A percentile compares a stretch with the other conserved stretches of the same genome.
These are phyloP conservation scores for Parnassius mnemosyne DNA, from an alignment of 2,888 invertebrate genomes.

Conservation along the genomic window DNA sequence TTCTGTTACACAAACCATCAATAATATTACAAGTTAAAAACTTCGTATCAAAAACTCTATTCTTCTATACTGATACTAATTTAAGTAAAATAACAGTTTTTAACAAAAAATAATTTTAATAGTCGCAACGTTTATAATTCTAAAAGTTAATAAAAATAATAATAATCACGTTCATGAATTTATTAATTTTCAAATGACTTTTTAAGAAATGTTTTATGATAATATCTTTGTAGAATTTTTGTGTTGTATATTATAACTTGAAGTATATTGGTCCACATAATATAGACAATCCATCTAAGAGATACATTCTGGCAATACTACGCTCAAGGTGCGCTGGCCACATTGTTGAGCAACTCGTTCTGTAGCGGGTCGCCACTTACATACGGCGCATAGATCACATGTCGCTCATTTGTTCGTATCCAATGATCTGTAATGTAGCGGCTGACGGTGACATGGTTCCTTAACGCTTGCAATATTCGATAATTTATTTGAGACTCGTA, in stretches of 20 bases:
- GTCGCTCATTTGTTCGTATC: slow-evolving; percentile 24
- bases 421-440: slow-evolving; percentile 17
- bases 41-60: too few species aligned
- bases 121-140: too few species aligned
- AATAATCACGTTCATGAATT: too few species aligned
- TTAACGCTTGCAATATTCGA: slow-evolving; percentile 13
- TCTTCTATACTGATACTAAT: too few species aligned
- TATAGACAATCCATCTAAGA: slow-evolving; percentile 9
- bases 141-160: too few species aligned
- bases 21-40: too few species aligned
- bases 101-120: too few species aligned
- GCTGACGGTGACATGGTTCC: not conserved
- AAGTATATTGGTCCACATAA: not conserved
- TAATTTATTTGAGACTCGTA: not conserved
- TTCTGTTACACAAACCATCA: too few species aligned
- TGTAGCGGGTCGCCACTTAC: slow-evolving; percentile 29
- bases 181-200: too few species aligned
- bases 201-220: too few species aligned
- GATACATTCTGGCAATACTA: slow-evolving; percentile 1
- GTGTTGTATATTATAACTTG: not conserved
- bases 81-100: too few species aligned
- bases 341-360: slow-evolving; percentile 54
- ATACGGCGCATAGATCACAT: slow-evolving; percentile 55
- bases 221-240: too few species aligned
- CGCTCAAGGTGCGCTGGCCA: slow-evolving; percentile 39